Base-by-base conservation (phyloP, 2,797 vertebrate species). In the Malurus splendens region DNA sequence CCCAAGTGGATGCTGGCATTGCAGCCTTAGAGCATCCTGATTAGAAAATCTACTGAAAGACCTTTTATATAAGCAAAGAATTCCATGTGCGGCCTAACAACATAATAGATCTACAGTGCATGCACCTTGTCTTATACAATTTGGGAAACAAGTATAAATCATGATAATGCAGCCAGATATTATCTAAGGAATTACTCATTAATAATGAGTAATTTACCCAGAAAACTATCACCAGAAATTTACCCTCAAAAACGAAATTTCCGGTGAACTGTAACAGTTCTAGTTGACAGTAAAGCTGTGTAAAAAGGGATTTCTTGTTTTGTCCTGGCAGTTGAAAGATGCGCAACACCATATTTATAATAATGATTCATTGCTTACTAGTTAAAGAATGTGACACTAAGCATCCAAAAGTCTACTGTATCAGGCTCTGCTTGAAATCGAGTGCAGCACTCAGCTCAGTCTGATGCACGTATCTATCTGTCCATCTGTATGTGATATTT, bases 401-500 rank as follows among this genome's bases (percentile, higher is more conserved):
- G 36, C 78, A 32, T 93, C 57, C 47, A 51, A 60, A 42, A 87
- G 39, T 89, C 93, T 83, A 64, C 14, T 89, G 48, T 79, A 57
- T n/a, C 68, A 87, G 85, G 28, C n/a, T 92, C 59, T 95, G 33
- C 36, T 90, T 71, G 47, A 80, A 95, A 89, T 55, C 39, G 57
- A 74, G 30, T 85, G 42, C 28, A 88, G 30, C 36, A 83, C n/a
- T 75, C 89, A 74, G 33, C 22, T 89, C 61, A 82, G 20, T 81
- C 16, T 28, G 41, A 6, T 72, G 36, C 10, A 25, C 80, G 9
- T 11, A 57, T 51, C 19, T 82, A 12, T 12, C 33, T 72, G 62
- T 87, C 55, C 66, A 88, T 48, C 44, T 85, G 17, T 64, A 86
- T 56, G 5, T 82, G 12, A 45, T 57, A 41, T 30, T 76, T 65